Evolutionary conservation across 1,140 invertebrate genomes (phyloP).

Genomic region (Heliconius nattereri): DNA sequence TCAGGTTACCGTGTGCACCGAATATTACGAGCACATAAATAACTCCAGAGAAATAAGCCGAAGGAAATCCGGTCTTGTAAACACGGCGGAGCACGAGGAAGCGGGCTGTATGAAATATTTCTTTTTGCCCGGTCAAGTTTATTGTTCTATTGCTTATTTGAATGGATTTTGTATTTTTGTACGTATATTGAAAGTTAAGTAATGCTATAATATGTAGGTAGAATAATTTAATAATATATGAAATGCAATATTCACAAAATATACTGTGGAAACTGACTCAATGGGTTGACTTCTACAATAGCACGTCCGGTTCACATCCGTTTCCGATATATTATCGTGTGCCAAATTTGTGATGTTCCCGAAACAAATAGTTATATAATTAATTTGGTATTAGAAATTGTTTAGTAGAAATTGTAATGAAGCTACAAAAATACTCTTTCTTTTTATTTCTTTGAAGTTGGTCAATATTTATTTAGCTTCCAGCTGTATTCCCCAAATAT

Average conservation of each 20-base stretch:
- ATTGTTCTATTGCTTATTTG: conserved; percentile 18
- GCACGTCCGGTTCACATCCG: background rate
- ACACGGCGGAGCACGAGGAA: conserved; percentile 30
- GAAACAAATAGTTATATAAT: background rate
- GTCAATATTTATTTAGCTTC: too few relatives aligned
- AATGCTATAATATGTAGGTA: background rate
- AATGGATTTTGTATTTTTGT: background rate
- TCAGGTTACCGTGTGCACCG: conserved; percentile 44
- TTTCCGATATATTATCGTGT: background rate
- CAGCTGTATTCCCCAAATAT: too few relatives aligned
- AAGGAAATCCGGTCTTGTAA: conserved; percentile 47
- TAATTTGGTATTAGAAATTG: too few relatives aligned
- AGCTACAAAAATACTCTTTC: too few relatives aligned
- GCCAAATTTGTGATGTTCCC: background rate
- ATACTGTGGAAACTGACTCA: background rate
- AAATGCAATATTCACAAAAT: background rate
- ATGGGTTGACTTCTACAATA: background rate
- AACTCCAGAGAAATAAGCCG: conserved; percentile 50
- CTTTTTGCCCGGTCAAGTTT: conserved; percentile 16
- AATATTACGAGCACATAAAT: conserved; percentile 55
- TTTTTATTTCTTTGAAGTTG: too few relatives aligned
- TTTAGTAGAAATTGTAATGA: too few relatives aligned
- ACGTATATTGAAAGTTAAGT: too few relatives aligned
- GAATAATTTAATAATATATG: background rate
- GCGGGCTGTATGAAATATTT: conserved; percentile 42